Evolutionary conservation across 2,888 invertebrate genomes (phyloP).

Genomic region (Caenorhabditis sp.): DNA sequence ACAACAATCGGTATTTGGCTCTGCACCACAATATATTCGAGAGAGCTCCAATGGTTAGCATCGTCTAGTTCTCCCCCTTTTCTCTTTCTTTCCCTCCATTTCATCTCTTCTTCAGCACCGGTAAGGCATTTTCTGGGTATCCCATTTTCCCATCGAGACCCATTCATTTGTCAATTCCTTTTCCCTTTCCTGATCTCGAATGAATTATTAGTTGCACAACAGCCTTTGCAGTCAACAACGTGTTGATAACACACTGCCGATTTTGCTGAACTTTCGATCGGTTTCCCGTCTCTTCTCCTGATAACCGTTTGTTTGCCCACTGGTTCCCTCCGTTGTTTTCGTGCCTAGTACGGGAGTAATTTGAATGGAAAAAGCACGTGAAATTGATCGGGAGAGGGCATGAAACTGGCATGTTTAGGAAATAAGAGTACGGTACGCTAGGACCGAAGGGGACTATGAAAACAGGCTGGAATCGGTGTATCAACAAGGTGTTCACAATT

Average conservation of each 20-base stretch:
- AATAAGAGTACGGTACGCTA: background rate
- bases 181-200: background rate
- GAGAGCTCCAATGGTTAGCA: constrained; percentile 66
- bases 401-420: no score
- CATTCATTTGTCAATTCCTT: background rate
- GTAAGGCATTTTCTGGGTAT: background rate
- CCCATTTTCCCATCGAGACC: background rate
- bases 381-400: constrained; percentile 10
- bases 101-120: constrained; percentile 21
- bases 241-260: constrained; percentile 13
- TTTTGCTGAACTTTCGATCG: constrained; percentile 32
- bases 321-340: constrained; percentile 6
- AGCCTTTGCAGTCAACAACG: constrained; percentile 16
- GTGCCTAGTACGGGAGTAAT: constrained; percentile 8
- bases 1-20: constrained; percentile 34
- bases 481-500: no score
- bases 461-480: constrained; percentile 28
- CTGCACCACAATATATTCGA: constrained; percentile 63
- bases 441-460: constrained; percentile 9
- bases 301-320: constrained; percentile 22
- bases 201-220: background rate
- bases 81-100: constrained; percentile 11
- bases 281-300: constrained; percentile 6
- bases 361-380: background rate
- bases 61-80: constrained; percentile 46